phyloP scores from a whole-genome alignment of 2,797 vertebrate species.

The Eptatretus atami region DNA sequence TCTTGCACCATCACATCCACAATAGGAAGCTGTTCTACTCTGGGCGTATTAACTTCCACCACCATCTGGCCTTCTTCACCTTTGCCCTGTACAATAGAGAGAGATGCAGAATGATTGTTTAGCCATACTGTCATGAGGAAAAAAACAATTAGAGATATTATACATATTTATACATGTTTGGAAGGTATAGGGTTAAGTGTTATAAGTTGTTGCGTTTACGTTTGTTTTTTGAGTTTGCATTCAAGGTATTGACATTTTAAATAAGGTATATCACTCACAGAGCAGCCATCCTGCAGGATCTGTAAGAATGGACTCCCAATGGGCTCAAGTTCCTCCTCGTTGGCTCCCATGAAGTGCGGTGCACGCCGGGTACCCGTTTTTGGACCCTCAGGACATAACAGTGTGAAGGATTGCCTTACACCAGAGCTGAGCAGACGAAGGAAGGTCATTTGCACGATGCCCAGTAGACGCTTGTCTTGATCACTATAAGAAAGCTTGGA shows the following conservation, averaged over 20 bases:
- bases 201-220: too few species aligned
- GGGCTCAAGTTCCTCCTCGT: constrained; percentile 89
- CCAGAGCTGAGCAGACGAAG: constrained; percentile 57
- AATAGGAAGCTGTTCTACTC: constrained; percentile 35
- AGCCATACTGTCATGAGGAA: too few species aligned
- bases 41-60: constrained; percentile 29
- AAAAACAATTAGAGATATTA: too few species aligned
- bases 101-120: too few species aligned
- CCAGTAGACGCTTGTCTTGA: constrained; percentile 52
- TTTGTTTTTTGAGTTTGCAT: too few species aligned
- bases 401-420: constrained; percentile 64
- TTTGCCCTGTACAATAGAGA: constrained; percentile 17
- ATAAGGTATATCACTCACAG: constrained; percentile 22
- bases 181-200: too few species aligned
- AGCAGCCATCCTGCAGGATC: constrained; percentile 43
- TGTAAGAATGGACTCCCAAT: constrained; percentile 86
- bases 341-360: constrained; percentile 86
- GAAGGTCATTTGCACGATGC: constrained; percentile 98
- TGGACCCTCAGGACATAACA: constrained; percentile 39
- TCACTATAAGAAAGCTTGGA: constrained; percentile 69
- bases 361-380: constrained; percentile 45
- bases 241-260: too few species aligned
- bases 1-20: constrained; percentile 31
- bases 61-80: constrained; percentile 35
- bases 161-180: too few species aligned